Evolutionary conservation across 2,113 vertebrate species (phyloP).

Genomic region (Poeciliopsis occidentalis): DNA sequence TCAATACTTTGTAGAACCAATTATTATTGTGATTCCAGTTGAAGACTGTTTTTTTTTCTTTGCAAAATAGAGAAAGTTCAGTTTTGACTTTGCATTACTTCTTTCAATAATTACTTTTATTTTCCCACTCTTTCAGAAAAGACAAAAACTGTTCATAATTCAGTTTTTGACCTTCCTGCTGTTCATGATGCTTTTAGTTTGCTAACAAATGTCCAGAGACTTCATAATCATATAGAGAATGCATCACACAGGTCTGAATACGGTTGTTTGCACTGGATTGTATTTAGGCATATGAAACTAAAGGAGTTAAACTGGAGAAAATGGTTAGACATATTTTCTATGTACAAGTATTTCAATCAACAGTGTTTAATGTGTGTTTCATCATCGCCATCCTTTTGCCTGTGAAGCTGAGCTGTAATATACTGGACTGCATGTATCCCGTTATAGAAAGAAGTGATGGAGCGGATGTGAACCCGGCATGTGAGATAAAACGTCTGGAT

Average conservation of each 20-base stretch:
- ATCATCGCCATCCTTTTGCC: neutral
- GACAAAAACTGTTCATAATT: neutral
- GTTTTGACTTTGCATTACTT: too few relatives aligned
- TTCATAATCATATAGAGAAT: too few relatives aligned
- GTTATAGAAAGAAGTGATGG: constrained; percentile 1
- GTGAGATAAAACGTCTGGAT: constrained; percentile 6
- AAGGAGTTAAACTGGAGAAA: neutral
- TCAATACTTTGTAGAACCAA: too few relatives aligned
- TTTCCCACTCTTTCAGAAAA: neutral
- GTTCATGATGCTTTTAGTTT: neutral
- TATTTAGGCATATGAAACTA: neutral
- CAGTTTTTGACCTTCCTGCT: too few relatives aligned
- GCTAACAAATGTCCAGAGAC: too few relatives aligned
- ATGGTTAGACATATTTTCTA: neutral
- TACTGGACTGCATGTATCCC: neutral
- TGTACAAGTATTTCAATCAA: neutral
- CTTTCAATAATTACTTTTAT: too few relatives aligned
- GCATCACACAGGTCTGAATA: too few relatives aligned
- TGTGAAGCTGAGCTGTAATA: neutral
- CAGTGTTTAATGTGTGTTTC: neutral
- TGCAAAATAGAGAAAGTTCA: too few relatives aligned
- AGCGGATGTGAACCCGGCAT: constrained; percentile 3
- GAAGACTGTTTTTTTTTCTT: too few relatives aligned
- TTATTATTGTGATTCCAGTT: too few relatives aligned
- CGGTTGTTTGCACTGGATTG: neutral